Evolutionary conservation across 2,113 vertebrate species (phyloP), one percentile per base, ranked within the genome.

Genomic region (Indicator indicator): DNA sequence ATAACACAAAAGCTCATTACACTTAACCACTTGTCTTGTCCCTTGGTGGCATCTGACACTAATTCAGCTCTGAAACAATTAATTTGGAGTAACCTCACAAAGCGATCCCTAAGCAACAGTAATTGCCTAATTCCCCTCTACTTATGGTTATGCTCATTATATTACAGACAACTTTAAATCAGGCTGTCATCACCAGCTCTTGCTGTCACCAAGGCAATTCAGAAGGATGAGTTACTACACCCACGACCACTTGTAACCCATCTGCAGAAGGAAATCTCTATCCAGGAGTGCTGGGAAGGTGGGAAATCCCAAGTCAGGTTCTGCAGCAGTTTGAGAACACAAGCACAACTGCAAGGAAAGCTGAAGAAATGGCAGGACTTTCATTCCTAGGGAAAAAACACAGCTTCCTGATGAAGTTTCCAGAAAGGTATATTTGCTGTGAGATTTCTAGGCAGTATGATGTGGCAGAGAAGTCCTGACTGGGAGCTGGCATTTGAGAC

Each of bases 131-230:
- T 95, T 94, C 58, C 62, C 48, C 56, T 78, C 84, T 86, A 76
- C 88, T 93, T 89, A 84, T 75, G 78, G 60, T 82, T 93, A 48
- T 71, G 86, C 80, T 95, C 74, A 94, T 90, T 93, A 79, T 85
- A 67, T 92, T 96, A 88, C 85, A 93, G 95, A 85, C 86, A 90
- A 77, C 74, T 84, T 84, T 93, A 97, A 97, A 96, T 90, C 88
- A 94, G 62, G 73, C 69, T 95, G 90, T 92, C 90, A 93, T 73
- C 88, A 2, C 88, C 6, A 60, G 79, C 16, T 46, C 48, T 84
- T 79, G 72, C 82, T 84, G 74, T 83, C 92, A 95, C 88, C 1
- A 1, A 82, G 79, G 84, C 36, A 9, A 54, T 82, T 75, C 80
- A 54, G 69, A 74, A 78, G 55, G 82, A 91, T 65, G 82, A 94